These are phyloP conservation scores for Labia minor DNA, from an alignment of 2,888 invertebrate genomes.

Conservation along the genomic window DNA sequence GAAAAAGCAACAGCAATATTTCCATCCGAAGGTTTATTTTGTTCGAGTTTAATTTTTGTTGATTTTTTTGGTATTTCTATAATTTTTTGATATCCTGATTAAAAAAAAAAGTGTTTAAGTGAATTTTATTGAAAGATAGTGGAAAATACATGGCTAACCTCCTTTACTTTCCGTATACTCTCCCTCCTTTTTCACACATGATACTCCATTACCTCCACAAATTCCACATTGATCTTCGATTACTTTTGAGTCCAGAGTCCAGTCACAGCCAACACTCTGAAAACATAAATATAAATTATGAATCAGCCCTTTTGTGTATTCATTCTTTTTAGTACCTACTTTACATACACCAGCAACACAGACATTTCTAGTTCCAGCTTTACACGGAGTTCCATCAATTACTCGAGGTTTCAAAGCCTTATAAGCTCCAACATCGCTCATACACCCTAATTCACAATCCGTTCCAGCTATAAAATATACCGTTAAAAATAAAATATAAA, in stretches of 20 bases:
- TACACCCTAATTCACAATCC: slow-evolving; percentile 52
- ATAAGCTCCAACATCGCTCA: slow-evolving; percentile 46
- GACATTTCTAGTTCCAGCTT: slow-evolving; percentile 49
- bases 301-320: background rate
- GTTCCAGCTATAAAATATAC: background rate
- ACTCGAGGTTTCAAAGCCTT: slow-evolving; percentile 47
- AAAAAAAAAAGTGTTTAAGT: background rate
- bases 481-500: no score
- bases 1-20: slow-evolving; percentile 46
- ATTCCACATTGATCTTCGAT: slow-evolving; percentile 56
- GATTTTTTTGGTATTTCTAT: slow-evolving; percentile 47
- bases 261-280: slow-evolving; percentile 57
- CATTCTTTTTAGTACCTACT: slow-evolving; percentile 37
- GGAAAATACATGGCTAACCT: no score
- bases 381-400: slow-evolving; percentile 53
- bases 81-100: slow-evolving; percentile 35
- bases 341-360: slow-evolving; percentile 52
- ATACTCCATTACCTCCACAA: slow-evolving; percentile 56
- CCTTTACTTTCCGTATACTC: slow-evolving; percentile 42
- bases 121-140: no score
- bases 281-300: slow-evolving; percentile 21
- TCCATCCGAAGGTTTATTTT: slow-evolving; percentile 44
- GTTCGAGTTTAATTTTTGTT: slow-evolving; percentile 49
- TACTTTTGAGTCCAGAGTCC: slow-evolving; percentile 50
- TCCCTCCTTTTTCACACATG: slow-evolving; percentile 47